These are phyloP conservation scores for Meleagris gallopavo DNA, from an alignment of 2,113 vertebrate genomes.

Conservation along the genomic window DNA sequence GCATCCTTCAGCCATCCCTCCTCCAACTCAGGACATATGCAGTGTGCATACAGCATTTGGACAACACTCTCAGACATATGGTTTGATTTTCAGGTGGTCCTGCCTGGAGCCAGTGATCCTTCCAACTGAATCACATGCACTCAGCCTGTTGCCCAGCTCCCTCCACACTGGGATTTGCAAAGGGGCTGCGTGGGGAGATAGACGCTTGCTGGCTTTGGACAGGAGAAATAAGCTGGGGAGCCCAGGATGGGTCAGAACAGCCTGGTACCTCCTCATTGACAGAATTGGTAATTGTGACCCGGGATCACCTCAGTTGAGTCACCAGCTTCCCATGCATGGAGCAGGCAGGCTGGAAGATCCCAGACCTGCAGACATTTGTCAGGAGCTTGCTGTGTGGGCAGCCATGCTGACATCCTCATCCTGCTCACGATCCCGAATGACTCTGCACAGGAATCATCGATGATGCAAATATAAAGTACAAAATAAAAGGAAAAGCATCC, in stretches of 20 bases:
- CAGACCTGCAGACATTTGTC: neutral
- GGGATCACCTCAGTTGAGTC: neutral
- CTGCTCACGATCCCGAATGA: too few relatives aligned
- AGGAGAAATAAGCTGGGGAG: neutral
- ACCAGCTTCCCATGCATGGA: neutral
- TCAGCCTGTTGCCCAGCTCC: neutral
- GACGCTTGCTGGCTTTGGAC: neutral
- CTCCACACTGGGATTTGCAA: neutral
- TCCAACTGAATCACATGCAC: neutral
- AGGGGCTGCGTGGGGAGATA: neutral
- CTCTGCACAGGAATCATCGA: neutral
- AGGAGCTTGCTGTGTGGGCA: neutral
- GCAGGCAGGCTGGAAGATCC: neutral
- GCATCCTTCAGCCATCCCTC: neutral
- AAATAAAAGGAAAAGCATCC: neutral
- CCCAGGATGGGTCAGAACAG: neutral
- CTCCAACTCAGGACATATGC: neutral
- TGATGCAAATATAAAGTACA: neutral
- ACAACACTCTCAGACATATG: neutral
- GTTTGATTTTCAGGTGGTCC: neutral
- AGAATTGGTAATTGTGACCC: fast-evolving
- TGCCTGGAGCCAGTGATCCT: neutral
- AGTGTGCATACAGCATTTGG: neutral
- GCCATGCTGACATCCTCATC: neutral
- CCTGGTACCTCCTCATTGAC: neutral